Percentiles rank a stretch among this genome's conserved stretches.
Conservation (phyloP, 2,888 invertebrate species). For the Pasiphila rectangulata region DNA sequence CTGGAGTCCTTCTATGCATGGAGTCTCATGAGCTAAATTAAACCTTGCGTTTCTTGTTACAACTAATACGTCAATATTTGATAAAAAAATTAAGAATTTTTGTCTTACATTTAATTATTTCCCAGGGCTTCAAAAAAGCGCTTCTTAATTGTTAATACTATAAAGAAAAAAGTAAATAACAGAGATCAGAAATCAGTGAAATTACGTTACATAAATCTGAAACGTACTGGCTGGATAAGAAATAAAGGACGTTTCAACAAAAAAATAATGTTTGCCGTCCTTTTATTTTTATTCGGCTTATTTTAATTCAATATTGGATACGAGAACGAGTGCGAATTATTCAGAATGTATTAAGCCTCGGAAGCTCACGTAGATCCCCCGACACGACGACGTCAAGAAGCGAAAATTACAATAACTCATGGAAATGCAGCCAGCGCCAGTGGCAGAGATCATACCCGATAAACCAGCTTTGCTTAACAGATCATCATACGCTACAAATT, state of each 20-base stretch:
- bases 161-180: conserved; percentile 44
- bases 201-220: conserved; percentile 48
- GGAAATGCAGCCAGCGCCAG: too few relatives aligned
- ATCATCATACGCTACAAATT: too few relatives aligned
- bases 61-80: not conserved
- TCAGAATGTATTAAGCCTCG: conserved; percentile 20
- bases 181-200: conserved; percentile 55
- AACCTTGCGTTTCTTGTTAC: too few relatives aligned
- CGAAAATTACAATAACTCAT: too few relatives aligned
- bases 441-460: too few relatives aligned
- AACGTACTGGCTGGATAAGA: conserved; percentile 38
- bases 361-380: not conserved
- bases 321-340: conserved; percentile 30
- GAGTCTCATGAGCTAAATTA: too few relatives aligned
- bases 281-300: conserved; percentile 42
- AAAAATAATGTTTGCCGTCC: conserved; percentile 44
- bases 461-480: too few relatives aligned
- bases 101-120: not conserved
- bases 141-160: conserved; percentile 30
- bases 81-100: not conserved
- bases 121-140: conserved; percentile 15
- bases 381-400: not conserved
- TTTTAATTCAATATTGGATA: conserved; percentile 43
- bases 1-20: too few relatives aligned
- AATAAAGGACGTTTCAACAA: conserved; percentile 38